A percentile compares a stretch with the other conserved stretches of the same genome.
These are phyloP conservation scores for Poeciliopsis retropinna DNA, from an alignment of 2,113 vertebrate species.

Conservation along the genomic window DNA sequence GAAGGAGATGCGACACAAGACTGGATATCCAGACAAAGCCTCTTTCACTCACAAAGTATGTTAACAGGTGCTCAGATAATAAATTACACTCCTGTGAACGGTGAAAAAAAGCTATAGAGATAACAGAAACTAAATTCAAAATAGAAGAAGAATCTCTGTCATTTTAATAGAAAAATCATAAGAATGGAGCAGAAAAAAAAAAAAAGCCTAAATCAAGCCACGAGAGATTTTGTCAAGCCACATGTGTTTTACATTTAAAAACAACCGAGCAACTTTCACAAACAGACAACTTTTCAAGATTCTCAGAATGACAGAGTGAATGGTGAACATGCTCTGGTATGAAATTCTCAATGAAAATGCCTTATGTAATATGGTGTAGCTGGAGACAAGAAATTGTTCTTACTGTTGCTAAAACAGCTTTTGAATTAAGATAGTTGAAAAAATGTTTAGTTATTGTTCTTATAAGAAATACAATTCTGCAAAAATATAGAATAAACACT, in stretches of 20 bases:
- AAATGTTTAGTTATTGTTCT: too few relatives aligned
- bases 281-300: neutral
- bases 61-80: slow-evolving; percentile 45
- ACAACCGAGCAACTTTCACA: neutral
- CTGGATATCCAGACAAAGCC: slow-evolving; percentile 12
- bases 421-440: too few relatives aligned
- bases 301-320: neutral
- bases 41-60: slow-evolving; percentile 23
- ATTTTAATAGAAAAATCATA: neutral
- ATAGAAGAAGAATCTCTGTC: neutral
- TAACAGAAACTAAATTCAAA: slow-evolving; percentile 6
- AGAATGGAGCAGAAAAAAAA: neutral
- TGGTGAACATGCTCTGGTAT: too few relatives aligned
- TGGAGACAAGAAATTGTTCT: too few relatives aligned
- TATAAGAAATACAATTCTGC: too few relatives aligned
- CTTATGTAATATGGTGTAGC: too few relatives aligned
- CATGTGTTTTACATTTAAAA: neutral
- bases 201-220: neutral
- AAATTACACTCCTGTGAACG: slow-evolving; percentile 21
- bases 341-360: too few relatives aligned
- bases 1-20: neutral
- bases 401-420: too few relatives aligned
- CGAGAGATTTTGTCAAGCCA: too few relatives aligned
- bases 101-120: neutral
- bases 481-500: too few relatives aligned